phyloP scores from a whole-genome alignment of 2,113 vertebrate species.

The Myotis lucifugus region DNA sequence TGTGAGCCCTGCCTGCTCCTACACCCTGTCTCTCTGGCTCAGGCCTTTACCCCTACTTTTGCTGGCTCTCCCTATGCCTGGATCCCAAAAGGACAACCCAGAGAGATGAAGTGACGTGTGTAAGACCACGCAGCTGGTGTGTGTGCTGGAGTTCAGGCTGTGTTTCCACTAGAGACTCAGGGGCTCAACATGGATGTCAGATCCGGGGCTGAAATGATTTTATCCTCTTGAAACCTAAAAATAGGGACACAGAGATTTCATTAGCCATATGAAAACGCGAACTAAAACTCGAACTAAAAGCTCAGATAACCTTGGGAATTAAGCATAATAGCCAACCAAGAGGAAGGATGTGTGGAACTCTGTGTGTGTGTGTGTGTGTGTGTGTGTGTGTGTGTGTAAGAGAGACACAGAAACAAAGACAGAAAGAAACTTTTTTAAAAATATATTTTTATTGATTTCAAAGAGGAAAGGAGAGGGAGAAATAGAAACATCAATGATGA shows the following conservation, averaged over 20 bases:
- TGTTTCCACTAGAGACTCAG: background rate
- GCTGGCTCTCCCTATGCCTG: background rate
- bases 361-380: background rate
- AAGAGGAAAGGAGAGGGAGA: background rate
- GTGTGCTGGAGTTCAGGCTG: background rate
- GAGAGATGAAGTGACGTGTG: background rate
- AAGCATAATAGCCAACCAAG: background rate
- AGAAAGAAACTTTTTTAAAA: background rate
- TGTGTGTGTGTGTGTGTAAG: background rate
- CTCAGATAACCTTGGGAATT: background rate
- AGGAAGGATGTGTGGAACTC: background rate
- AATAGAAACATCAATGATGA: background rate
- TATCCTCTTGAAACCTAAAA: conserved; percentile 8
- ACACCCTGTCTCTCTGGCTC: background rate
- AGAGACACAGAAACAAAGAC: background rate
- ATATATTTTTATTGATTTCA: background rate
- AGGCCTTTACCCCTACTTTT: background rate
- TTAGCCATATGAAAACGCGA: conserved; percentile 15
- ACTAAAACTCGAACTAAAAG: conserved; percentile 20
- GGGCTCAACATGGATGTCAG: background rate
- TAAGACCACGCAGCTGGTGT: background rate
- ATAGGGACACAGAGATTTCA: background rate
- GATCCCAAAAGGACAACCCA: background rate
- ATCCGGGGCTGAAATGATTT: background rate
- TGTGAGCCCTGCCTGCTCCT: background rate